Conservation (phyloP, 2,113 vertebrate species). For the Euleptes europaea region DNA sequence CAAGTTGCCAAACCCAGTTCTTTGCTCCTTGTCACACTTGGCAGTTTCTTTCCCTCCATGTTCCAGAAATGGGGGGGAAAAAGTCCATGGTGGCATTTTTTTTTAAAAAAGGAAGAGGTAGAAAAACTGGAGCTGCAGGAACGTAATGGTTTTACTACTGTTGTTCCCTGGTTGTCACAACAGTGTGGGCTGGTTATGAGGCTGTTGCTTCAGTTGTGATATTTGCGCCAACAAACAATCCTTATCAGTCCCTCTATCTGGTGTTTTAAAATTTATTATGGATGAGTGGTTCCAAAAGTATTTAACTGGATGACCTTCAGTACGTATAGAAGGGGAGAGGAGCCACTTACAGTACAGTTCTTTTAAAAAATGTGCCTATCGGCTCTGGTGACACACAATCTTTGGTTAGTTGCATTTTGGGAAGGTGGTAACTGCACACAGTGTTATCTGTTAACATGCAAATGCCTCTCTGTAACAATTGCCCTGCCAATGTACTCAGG, state of each 20-base stretch:
- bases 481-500: not conserved
- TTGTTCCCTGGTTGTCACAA: not conserved
- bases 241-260: not conserved
- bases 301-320: not conserved
- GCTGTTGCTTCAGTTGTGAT: not conserved
- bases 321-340: too few species aligned
- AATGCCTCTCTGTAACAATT: not conserved
- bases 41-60: not conserved
- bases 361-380: not conserved
- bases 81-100: not conserved
- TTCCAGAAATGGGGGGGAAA: fast-evolving
- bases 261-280: not conserved
- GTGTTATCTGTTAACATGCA: not conserved
- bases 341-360: not conserved
- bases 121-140: not conserved
- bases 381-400: not conserved
- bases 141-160: not conserved
- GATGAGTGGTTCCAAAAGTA: not conserved
- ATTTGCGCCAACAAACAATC: not conserved
- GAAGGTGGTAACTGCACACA: not conserved
- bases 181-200: not conserved
- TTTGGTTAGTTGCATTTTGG: not conserved
- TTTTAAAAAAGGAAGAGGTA: constrained; percentile 1
- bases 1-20: not conserved
- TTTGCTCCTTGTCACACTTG: constrained; percentile 4